phyloP scores from a whole-genome alignment of 2,797 vertebrate genomes.

The Notolabrus celidotus region DNA sequence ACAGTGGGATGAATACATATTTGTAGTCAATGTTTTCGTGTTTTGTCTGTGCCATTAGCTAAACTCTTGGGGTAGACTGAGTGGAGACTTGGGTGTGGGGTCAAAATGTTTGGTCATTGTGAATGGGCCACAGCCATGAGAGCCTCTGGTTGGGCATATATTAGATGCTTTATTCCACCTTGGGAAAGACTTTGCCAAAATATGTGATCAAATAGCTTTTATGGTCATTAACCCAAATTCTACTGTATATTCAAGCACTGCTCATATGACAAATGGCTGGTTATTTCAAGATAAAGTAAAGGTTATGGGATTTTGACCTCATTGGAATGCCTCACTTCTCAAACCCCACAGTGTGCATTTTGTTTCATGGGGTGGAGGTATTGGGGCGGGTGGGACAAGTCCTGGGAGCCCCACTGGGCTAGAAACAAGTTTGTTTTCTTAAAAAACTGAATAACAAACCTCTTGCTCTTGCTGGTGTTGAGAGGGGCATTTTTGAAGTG shows the following conservation, averaged over 20 bases:
- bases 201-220: conserved; percentile 22
- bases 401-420: conserved; percentile 41
- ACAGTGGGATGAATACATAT: conserved; percentile 32
- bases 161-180: conserved; percentile 22
- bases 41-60: conserved; percentile 8
- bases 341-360: conserved; percentile 37
- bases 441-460: conserved; percentile 74
- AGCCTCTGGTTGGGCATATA: conserved; percentile 11
- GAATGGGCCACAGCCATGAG: conserved; percentile 10
- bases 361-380: conserved; percentile 43
- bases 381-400: conserved; percentile 35
- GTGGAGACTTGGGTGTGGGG: conserved; percentile 30
- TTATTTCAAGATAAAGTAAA: conserved; percentile 37
- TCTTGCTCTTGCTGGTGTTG: conserved; percentile 55
- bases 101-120: conserved; percentile 23
- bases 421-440: conserved; percentile 63
- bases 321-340: conserved; percentile 26
- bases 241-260: conserved; percentile 21
- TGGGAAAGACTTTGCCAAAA: conserved; percentile 27
- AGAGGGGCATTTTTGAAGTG: conserved; percentile 62
- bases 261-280: conserved; percentile 30
- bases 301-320: conserved; percentile 59
- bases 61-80: conserved; percentile 30
- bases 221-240: conserved; percentile 13
- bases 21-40: conserved; percentile 15